phyloP scores from a whole-genome alignment of 2,888 invertebrate genomes.

The Neoaliturus tenellus region DNA sequence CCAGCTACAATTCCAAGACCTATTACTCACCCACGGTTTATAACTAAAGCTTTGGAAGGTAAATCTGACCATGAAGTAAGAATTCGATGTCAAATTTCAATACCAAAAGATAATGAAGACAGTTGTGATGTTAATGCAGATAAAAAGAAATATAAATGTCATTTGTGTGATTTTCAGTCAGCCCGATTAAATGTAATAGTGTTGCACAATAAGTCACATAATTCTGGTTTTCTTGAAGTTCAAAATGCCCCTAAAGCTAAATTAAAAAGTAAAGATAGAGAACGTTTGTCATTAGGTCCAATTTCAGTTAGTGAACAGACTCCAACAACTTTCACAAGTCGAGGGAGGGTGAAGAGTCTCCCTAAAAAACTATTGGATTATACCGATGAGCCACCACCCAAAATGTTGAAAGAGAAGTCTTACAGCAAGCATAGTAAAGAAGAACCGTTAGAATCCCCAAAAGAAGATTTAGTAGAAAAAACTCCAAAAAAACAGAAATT shows the following conservation, averaged over 20 bases:
- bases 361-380: constrained; percentile 37
- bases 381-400: constrained; percentile 62
- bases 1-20: constrained; percentile 65
- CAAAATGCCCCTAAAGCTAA: constrained; percentile 31
- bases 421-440: constrained; percentile 9
- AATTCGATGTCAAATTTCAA: constrained; percentile 76
- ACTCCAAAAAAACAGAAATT: constrained; percentile 71
- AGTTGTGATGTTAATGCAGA: constrained; percentile 67
- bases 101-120: constrained; percentile 68
- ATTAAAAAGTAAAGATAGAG: constrained; percentile 20
- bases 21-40: constrained; percentile 74
- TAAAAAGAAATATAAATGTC: constrained; percentile 76
- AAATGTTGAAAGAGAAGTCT: constrained; percentile 70
- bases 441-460: constrained; percentile 67
- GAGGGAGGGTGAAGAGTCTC: constrained; percentile 44
- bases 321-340: background rate
- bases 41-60: constrained; percentile 68
- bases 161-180: constrained; percentile 80
- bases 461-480: constrained; percentile 69
- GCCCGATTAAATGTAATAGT: constrained; percentile 84
- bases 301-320: constrained; percentile 10
- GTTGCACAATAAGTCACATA: constrained; percentile 74
- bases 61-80: constrained; percentile 78
- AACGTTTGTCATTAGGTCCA: background rate
- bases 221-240: constrained; percentile 58